Conservation (phyloP, 1,140 invertebrate genomes). For the Cotesia typhae region DNA sequence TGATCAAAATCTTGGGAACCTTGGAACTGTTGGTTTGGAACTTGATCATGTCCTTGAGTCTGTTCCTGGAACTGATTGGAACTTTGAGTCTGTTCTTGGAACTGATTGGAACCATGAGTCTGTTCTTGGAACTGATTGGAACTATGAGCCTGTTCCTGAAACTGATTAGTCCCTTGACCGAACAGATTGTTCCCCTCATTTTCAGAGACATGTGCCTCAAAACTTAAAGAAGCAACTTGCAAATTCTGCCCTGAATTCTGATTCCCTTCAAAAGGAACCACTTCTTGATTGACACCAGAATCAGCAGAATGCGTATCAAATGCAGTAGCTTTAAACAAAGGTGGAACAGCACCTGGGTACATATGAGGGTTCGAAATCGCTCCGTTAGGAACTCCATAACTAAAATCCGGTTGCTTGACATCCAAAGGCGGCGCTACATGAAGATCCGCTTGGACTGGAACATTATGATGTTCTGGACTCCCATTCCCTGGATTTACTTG, state of each 20-base stretch:
- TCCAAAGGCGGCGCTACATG: conserved; percentile 40
- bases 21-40: background rate
- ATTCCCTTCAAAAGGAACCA: background rate
- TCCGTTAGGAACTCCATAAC: conserved; percentile 30
- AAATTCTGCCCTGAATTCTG: too few species aligned
- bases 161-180: too few species aligned
- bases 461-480: conserved; percentile 13
- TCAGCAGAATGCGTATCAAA: conserved; percentile 38
- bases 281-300: background rate
- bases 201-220: too few species aligned
- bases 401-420: conserved; percentile 41
- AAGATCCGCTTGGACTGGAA: conserved; percentile 13
- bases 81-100: too few species aligned
- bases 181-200: too few species aligned
- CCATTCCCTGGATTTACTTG: conserved; percentile 33
- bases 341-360: conserved; percentile 48
- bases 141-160: too few species aligned
- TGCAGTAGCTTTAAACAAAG: conserved; percentile 47
- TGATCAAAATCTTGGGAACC: too few species aligned
- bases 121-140: too few species aligned
- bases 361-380: conserved; percentile 44
- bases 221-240: too few species aligned
- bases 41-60: background rate
- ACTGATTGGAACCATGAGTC: too few species aligned
- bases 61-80: too few species aligned